Conservation (phyloP, 1,140 invertebrate species). For the Paraescarpia echinospica region DNA sequence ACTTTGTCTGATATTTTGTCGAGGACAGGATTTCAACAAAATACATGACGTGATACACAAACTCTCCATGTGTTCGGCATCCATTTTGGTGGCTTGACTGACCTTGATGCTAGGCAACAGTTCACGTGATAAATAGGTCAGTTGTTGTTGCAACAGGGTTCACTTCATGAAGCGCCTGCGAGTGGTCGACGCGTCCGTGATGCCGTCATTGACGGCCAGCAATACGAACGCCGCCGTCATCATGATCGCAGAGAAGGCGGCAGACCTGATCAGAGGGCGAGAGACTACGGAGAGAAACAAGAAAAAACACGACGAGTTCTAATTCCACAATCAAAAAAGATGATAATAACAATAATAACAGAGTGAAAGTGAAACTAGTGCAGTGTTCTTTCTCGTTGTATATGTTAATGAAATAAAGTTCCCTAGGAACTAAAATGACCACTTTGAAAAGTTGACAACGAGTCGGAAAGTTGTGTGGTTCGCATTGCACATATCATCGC, state of each 20-base stretch:
- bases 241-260: conserved; percentile 86
- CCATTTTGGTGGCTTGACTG: too few species aligned
- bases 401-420: background rate
- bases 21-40: too few species aligned
- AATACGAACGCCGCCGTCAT: conserved; percentile 81
- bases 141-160: conserved; percentile 32
- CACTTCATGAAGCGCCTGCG: conserved; percentile 42
- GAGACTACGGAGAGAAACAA: background rate
- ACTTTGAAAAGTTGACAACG: too few species aligned
- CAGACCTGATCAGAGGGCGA: conserved; percentile 68
- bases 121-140: too few species aligned
- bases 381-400: background rate
- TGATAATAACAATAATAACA: background rate
- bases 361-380: background rate
- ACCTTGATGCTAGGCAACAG: too few species aligned
- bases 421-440: background rate
- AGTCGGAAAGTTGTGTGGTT: too few species aligned
- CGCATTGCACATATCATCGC: background rate
- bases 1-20: too few species aligned
- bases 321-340: background rate
- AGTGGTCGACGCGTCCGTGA: conserved; percentile 49
- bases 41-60: too few species aligned
- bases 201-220: conserved; percentile 58
- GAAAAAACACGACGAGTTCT: background rate
- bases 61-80: too few species aligned